Base-by-base conservation (phyloP, 2,888 invertebrate genomes). In the Nomada fabriciana region DNA sequence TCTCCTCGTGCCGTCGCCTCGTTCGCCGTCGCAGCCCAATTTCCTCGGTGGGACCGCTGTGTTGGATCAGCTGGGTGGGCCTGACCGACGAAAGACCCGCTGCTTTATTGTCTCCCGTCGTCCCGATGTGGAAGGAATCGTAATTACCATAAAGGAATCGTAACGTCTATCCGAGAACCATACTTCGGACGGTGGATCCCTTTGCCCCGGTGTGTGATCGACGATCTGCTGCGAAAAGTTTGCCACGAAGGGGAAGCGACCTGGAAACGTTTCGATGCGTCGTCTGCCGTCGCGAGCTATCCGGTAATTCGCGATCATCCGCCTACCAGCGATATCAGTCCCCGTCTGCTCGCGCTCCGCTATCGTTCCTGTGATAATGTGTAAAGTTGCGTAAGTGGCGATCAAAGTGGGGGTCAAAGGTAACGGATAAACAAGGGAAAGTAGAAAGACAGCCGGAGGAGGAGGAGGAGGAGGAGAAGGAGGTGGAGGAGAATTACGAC, bases 311-410 rank as follows among this genome's bases (percentile, higher is more conserved):
- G 83, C 63, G 63, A 55, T 47, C 53, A 36, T 29, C 47, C 42
- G 75, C 61, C 67, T 72, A 61, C 60, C 11, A 18, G 5, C 52
- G 52, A 52, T 36, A 36, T 57, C 9, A 42, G 42, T 68, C 47
- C 20, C 60, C 50, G 50, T 60, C 61, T 43, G 65, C 59, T 64
- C 79, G 82, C 67, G 73, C 20, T 81, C 53, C 76, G 65, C 29
- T 75, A 73, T 83, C 81, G 87, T 86, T 80, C 36, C 85, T 87
- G 87, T 87, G 87, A 87, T 87, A 87, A 87, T 87, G 87, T 87
- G 87, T 76, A 47, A 86, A 89, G 90, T 92, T 91, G 90, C 90
- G 86, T 89, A 89, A 92, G 91, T 91, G 91, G 87, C 84, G 80
- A 87, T 90, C 88, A 88, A 87, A 83, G 86, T 83, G 88, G 77